Percentiles rank a stretch among this genome's conserved stretches.
Evolutionary conservation across 2,797 vertebrate species (phyloP).

Genomic region (Dromococcyx pavoninus): DNA sequence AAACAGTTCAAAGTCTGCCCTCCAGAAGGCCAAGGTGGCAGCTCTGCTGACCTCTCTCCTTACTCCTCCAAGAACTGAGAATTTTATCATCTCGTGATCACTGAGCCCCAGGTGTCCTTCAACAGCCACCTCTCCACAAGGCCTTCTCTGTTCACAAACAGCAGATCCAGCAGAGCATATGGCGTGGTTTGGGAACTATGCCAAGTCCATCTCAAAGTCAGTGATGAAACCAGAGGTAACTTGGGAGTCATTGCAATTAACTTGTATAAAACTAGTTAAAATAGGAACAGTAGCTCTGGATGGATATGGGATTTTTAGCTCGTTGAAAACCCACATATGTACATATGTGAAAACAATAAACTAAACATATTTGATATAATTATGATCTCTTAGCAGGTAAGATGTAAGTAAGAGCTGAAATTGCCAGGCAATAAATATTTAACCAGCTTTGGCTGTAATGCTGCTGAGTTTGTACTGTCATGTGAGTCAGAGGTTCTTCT

Average conservation of each 20-base stretch:
- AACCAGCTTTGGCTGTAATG: background rate
- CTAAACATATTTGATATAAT: background rate
- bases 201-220: background rate
- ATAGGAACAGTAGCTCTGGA: background rate
- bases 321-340: background rate
- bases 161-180: too few species aligned
- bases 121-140: too few species aligned
- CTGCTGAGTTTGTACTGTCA: background rate
- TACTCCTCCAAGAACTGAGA: too few species aligned
- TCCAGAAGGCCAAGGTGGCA: too few species aligned
- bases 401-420: background rate
- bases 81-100: too few species aligned
- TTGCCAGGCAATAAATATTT: background rate
- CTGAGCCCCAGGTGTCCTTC: too few species aligned
- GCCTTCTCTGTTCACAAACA: too few species aligned
- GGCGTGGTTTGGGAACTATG: accelerated
- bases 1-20: too few species aligned
- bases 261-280: background rate
- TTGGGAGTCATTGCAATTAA: background rate
- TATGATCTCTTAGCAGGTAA: background rate
- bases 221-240: background rate
- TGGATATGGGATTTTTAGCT: background rate
- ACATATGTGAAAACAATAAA: background rate
- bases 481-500: background rate
- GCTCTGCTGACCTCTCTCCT: too few species aligned